phyloP scores from a whole-genome alignment of 1,140 invertebrate species.

The Leptoteleia sp. region DNA sequence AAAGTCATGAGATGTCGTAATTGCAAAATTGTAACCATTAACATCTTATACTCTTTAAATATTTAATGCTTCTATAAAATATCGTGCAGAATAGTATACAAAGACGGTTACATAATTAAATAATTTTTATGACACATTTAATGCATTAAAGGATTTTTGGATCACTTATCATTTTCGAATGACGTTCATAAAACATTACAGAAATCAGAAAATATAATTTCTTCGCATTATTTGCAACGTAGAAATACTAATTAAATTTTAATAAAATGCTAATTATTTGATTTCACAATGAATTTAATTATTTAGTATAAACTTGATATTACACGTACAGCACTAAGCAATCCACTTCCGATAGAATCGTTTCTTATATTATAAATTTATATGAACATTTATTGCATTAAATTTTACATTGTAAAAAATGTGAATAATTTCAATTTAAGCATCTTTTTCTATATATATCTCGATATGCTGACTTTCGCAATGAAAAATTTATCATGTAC shows the following conservation, averaged over 20 bases:
- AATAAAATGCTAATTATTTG: slow-evolving; percentile 22
- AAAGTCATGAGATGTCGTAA: slow-evolving; percentile 34
- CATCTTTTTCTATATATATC: too few relatives aligned
- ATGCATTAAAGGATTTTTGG: slow-evolving; percentile 11
- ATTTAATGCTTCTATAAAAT: slow-evolving; percentile 22
- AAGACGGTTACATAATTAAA: slow-evolving; percentile 9
- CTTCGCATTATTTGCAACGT: slow-evolving; percentile 2
- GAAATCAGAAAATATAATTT: background rate
- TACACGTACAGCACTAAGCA: too few relatives aligned
- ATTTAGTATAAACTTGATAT: slow-evolving; percentile 3
- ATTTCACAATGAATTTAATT: slow-evolving; percentile 23
- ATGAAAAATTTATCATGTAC: too few relatives aligned
- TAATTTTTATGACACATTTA: slow-evolving; percentile 9
- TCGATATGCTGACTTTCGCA: too few relatives aligned
- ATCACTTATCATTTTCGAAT: background rate
- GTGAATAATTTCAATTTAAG: too few relatives aligned
- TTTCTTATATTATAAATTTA: too few relatives aligned
- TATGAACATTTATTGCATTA: too few relatives aligned
- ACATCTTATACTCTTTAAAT: slow-evolving; percentile 17
- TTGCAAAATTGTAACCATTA: slow-evolving; percentile 7
- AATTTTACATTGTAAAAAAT: too few relatives aligned
- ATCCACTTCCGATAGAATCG: too few relatives aligned
- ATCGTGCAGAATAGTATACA: slow-evolving; percentile 3
- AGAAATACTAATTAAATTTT: slow-evolving; percentile 22
- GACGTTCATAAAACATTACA: slow-evolving; percentile 2